phyloP scores from a whole-genome alignment of 2,113 vertebrate genomes.

The Aleadryas rufinucha region DNA sequence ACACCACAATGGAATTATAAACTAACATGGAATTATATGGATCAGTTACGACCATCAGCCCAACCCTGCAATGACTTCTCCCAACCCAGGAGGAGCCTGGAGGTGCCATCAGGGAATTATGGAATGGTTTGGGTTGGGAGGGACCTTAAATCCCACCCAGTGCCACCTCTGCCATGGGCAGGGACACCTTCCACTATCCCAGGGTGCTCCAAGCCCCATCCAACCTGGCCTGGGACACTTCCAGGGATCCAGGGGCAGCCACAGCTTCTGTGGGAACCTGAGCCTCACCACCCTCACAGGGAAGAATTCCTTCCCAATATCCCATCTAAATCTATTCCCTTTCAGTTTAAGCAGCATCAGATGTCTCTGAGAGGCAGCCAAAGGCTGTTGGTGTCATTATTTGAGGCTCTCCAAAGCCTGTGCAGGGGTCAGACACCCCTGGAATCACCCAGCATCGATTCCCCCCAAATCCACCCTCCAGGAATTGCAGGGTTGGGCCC shows the following conservation, averaged over 20 bases:
- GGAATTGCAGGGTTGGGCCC: conserved; percentile 34
- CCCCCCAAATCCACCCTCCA: background rate
- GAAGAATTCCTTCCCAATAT: background rate
- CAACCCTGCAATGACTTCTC: conserved; percentile 38
- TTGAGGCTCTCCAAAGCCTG: background rate
- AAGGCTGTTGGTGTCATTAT: background rate
- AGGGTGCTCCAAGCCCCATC: background rate
- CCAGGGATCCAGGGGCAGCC: background rate
- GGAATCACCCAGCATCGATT: background rate
- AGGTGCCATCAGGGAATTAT: background rate
- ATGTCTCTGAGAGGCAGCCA: background rate
- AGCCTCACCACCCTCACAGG: background rate
- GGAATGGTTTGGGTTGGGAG: background rate
- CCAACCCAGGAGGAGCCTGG: background rate
- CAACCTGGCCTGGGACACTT: background rate
- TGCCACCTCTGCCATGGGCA: background rate
- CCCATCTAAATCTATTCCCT: background rate
- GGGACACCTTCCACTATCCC: background rate
- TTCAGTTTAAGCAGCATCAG: background rate
- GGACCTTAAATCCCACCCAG: background rate
- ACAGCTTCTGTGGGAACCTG: background rate
- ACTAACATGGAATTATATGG: background rate
- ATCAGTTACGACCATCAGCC: background rate
- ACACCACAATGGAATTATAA: conserved; percentile 2
- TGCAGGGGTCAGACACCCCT: background rate